Evolutionary conservation across 1,140 invertebrate genomes (phyloP).

Genomic region (Drosophila sucinea): DNA sequence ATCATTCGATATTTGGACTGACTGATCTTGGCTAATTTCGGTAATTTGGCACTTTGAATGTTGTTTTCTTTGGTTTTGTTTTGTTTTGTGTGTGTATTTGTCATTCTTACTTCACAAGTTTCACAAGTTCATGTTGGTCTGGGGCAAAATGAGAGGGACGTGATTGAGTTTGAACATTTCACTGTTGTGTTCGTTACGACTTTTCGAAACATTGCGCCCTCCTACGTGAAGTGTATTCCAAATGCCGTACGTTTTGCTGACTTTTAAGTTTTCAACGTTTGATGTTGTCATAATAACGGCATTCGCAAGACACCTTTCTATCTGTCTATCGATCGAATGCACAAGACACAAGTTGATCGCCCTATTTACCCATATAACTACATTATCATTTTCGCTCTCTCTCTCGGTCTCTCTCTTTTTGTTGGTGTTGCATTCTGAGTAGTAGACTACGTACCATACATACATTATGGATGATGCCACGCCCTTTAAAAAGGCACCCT

Average conservation of each 20-base stretch:
- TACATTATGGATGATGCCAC: conserved; percentile 27
- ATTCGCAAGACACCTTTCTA: conserved; percentile 52
- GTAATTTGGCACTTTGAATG: background rate
- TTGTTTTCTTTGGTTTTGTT: background rate
- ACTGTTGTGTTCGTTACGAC: conserved; percentile 23
- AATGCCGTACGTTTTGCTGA: conserved; percentile 12
- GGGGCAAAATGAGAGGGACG: conserved; percentile 19
- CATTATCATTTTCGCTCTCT: conserved; percentile 18
- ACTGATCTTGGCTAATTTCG: conserved; percentile 4
- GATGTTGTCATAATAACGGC: conserved; percentile 69
- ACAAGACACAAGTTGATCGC: conserved; percentile 18
- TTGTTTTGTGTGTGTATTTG: conserved; percentile 7
- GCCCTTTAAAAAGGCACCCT: conserved; percentile 19
- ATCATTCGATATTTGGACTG: background rate
- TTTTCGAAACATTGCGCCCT: conserved; percentile 38
- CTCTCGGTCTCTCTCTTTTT: conserved; percentile 9
- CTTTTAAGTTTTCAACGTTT: conserved; percentile 16
- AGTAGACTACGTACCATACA: conserved; percentile 12
- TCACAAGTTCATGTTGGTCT: conserved; percentile 45
- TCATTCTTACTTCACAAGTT: conserved; percentile 53
- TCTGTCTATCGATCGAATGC: background rate
- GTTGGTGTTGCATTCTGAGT: conserved; percentile 38
- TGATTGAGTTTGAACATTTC: conserved; percentile 53
- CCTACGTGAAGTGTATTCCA: conserved; percentile 52
- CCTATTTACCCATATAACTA: conserved; percentile 48